Conservation (phyloP, 2,797 vertebrate species). For the Sebastes trivittatus region DNA sequence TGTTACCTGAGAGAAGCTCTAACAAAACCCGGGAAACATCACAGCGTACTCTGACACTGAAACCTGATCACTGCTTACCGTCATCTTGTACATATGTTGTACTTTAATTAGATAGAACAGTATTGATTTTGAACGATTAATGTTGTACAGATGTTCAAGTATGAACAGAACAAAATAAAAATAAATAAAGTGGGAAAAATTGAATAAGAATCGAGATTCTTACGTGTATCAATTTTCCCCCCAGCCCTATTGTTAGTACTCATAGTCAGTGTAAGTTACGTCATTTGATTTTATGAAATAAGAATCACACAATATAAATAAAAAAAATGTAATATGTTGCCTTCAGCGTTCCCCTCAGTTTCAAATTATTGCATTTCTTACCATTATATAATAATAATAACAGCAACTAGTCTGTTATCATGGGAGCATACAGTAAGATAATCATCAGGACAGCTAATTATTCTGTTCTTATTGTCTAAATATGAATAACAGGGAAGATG, state of each 20-base stretch:
- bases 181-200: too few species aligned
- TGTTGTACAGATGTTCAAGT: background rate
- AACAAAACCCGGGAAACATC: fast-evolving
- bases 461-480: background rate
- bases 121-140: background rate
- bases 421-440: background rate
- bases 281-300: background rate
- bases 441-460: background rate
- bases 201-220: background rate
- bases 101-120: background rate
- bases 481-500: background rate
- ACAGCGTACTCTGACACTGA: background rate
- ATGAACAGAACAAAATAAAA: too few species aligned
- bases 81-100: background rate
- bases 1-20: background rate
- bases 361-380: background rate
- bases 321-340: background rate
- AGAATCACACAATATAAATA: background rate
- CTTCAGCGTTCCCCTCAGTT: background rate
- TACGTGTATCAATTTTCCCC: background rate
- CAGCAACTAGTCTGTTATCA: too few species aligned
- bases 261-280: background rate
- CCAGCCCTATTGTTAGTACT: background rate
- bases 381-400: background rate
- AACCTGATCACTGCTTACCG: background rate